Conservation (phyloP, 2,888 invertebrate species). For the Papilio elwesi region DNA sequence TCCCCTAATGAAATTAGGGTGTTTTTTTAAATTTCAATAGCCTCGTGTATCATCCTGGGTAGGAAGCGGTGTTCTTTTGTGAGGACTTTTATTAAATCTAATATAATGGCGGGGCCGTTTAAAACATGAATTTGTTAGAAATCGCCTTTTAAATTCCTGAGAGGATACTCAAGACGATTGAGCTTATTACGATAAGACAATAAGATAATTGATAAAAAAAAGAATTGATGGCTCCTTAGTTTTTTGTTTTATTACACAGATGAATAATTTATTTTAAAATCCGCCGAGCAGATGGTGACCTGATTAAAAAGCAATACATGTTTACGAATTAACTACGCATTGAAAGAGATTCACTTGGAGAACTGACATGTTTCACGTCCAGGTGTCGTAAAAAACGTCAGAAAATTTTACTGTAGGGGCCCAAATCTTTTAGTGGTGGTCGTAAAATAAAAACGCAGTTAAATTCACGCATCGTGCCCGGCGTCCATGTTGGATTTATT, state of each 20-base stretch:
- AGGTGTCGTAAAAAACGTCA: constrained; percentile 74
- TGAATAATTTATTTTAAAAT: background rate
- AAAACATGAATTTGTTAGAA: too few species aligned
- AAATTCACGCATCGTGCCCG: constrained; percentile 75
- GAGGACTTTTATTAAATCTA: too few species aligned
- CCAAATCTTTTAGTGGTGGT: constrained; percentile 74
- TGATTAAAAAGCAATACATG: constrained; percentile 49
- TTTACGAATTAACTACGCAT: constrained; percentile 51
- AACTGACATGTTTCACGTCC: constrained; percentile 63
- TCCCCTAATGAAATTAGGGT: too few species aligned
- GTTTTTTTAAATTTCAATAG: too few species aligned
- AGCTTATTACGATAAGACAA: too few species aligned
- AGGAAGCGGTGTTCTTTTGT: too few species aligned
- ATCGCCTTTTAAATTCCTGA: too few species aligned
- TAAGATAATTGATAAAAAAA: too few species aligned
- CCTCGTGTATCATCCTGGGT: too few species aligned
- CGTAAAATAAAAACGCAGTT: constrained; percentile 79
- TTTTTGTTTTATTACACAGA: background rate
- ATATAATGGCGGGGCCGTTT: too few species aligned
- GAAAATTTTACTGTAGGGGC: constrained; percentile 74
- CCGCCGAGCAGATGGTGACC: constrained; percentile 38
- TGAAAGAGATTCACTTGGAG: constrained; percentile 68
- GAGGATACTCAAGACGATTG: too few species aligned
- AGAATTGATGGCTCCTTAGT: too few species aligned
- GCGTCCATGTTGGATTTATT: constrained; percentile 66